Percentiles rank a stretch among this genome's conserved stretches.
Evolutionary conservation across 1,140 invertebrate genomes (phyloP).

Genomic region (Carposina sasakii): DNA sequence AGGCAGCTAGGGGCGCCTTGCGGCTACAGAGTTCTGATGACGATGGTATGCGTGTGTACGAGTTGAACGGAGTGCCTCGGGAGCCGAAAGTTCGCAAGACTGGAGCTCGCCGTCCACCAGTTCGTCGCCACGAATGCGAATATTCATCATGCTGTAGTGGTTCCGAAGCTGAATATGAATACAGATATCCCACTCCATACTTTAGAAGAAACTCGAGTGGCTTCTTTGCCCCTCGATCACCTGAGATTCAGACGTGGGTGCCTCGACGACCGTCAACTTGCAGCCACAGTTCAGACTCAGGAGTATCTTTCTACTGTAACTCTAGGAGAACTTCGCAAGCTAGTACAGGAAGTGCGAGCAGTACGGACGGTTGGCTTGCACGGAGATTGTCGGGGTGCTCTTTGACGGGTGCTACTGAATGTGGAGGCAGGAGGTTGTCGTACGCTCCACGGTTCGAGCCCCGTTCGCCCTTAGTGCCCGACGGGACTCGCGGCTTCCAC

Average conservation of each 20-base stretch:
- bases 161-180: slow-evolving; percentile 78
- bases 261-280: slow-evolving; percentile 75
- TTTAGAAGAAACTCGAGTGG: slow-evolving; percentile 75
- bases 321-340: slow-evolving; percentile 73
- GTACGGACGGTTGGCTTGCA: slow-evolving; percentile 71
- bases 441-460: slow-evolving; percentile 66
- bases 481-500: slow-evolving; percentile 86
- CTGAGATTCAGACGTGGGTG: slow-evolving; percentile 77
- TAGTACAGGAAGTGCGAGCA: slow-evolving; percentile 73
- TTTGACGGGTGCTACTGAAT: slow-evolving; percentile 71
- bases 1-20: slow-evolving; percentile 86
- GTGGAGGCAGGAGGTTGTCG: slow-evolving; percentile 71
- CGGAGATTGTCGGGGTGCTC: slow-evolving; percentile 72
- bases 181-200: slow-evolving; percentile 69
- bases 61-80: slow-evolving; percentile 74
- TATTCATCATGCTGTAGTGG: slow-evolving; percentile 79
- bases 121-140: slow-evolving; percentile 62
- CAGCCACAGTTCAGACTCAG: slow-evolving; percentile 70
- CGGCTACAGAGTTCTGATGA: slow-evolving; percentile 72
- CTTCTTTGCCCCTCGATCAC: slow-evolving; percentile 70
- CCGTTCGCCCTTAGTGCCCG: slow-evolving; percentile 87
- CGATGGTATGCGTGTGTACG: slow-evolving; percentile 72
- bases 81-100: slow-evolving; percentile 74
- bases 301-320: slow-evolving; percentile 74
- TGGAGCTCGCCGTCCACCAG: slow-evolving; percentile 57